phyloP scores from a whole-genome alignment of 2,113 vertebrate genomes.

The Corythaeola cristata region DNA sequence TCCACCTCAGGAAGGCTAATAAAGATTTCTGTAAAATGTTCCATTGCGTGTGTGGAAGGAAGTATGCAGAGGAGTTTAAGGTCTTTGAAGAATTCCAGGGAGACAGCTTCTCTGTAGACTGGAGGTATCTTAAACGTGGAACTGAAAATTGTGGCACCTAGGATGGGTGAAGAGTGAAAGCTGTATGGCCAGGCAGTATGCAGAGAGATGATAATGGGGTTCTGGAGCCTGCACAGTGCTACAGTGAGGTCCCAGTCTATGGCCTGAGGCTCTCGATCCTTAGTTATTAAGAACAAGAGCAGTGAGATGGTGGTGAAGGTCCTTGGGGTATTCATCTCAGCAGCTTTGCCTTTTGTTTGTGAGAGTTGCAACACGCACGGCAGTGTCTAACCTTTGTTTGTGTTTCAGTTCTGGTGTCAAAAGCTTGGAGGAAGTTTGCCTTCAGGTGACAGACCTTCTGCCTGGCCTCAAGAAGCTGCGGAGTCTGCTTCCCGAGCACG shows the following conservation, averaged over 20 bases:
- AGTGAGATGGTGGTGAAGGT: rapidly evolving
- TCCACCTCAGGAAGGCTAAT: background rate
- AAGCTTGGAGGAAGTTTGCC: slow-evolving; percentile 90
- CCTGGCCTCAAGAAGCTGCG: slow-evolving; percentile 88
- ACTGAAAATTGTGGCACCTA: background rate
- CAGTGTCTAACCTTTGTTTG: background rate
- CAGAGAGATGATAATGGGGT: rapidly evolving
- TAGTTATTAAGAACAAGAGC: background rate
- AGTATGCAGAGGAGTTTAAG: background rate
- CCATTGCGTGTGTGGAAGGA: background rate
- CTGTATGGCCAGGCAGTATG: background rate
- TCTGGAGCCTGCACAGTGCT: background rate
- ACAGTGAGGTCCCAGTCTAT: rapidly evolving
- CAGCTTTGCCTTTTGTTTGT: background rate
- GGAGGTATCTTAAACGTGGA: background rate
- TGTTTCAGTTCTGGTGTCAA: slow-evolving; percentile 77
- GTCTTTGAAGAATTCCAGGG: background rate
- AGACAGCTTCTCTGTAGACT: background rate
- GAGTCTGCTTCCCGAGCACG: slow-evolving; percentile 89
- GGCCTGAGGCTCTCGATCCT: rapidly evolving
- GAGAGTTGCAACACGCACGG: background rate
- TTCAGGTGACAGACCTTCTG: slow-evolving; percentile 93
- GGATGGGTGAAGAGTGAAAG: background rate
- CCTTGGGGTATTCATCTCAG: rapidly evolving
- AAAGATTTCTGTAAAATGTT: background rate